Evolutionary conservation across 2,888 invertebrate genomes (phyloP), one percentile per base, ranked within the genome.

Genomic region (Ecliptopera silaceata): DNA sequence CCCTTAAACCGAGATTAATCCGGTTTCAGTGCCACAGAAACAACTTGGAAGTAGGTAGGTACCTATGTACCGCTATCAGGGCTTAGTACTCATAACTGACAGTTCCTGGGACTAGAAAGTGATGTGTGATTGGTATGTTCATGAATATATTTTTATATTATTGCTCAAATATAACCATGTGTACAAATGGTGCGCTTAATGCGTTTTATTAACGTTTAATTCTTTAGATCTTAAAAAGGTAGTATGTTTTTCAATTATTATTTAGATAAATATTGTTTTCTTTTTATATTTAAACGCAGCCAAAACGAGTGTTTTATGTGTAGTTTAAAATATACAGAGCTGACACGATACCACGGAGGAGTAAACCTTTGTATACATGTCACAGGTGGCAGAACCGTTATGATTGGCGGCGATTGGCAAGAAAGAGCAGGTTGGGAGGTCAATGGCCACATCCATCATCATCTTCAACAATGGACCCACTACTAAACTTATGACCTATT

Each of bases 21-120:
- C 57, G 52, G 52, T 43, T n/a, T 32, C 32, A 52, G 32, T 48
- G 57, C 52, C 52, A 57, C 22, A 51, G 22, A 20, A 8, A 13
- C 52, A 38, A 11, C 17, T 26, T 42, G 34, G 13, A 13, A 13
- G 34, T 34, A n/a, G n/a, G n/a, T n/a, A n/a, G n/a, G n/a, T n/a
- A n/a, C n/a, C n/a, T n/a, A n/a, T 12, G 22, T 18, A 38, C 29
- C 29, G 36, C 34, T 29, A 26, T 42, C n/a, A 44, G 44, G 44
- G 31, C 43, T 43, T 15, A 15, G 34, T 13, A 13, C 34, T 34
- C 13, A 34, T 34, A 34, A 13, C 34, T 13, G 34, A 10, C 36
- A 15, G 10, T 15, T 36, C 8, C 13, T 15, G 13, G 15, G 13
- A 10, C n/a, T n/a, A n/a, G n/a, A n/a, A n/a, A n/a, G n/a, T n/a